Percentiles rank a stretch among this genome's conserved stretches.
Conservation (phyloP, 2,113 vertebrate species). For the Orcinus orca region DNA sequence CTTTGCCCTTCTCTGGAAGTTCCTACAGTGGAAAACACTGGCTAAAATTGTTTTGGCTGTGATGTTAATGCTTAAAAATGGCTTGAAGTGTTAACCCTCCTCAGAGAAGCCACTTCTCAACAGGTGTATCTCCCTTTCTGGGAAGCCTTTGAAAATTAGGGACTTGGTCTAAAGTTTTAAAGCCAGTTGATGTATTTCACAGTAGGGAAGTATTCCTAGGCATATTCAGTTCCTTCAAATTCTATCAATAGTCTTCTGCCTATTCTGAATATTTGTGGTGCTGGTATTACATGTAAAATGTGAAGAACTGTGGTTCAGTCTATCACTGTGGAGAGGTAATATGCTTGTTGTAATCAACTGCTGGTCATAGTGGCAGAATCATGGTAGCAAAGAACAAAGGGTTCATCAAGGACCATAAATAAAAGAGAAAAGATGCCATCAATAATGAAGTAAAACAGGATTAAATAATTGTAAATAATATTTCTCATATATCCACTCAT, state of each 20-base stretch:
- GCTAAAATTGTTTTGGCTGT: neutral
- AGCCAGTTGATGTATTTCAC: neutral
- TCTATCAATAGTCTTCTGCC: neutral
- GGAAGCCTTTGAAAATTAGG: neutral
- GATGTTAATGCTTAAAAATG: neutral
- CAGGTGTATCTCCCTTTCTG: neutral
- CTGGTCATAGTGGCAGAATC: neutral
- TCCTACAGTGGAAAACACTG: neutral
- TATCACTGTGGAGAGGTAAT: neutral
- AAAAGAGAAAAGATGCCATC: neutral
- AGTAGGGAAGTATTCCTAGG: neutral
- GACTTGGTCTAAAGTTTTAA: neutral
- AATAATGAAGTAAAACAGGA: neutral
- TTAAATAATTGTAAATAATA: neutral
- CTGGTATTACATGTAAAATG: neutral
- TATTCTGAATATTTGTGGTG: neutral
- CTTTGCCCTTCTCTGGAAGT: neutral
- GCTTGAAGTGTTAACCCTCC: neutral
- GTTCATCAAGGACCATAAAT: neutral
- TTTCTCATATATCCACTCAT: neutral
- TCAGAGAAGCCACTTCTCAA: neutral
- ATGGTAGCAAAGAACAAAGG: neutral
- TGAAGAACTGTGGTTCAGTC: neutral
- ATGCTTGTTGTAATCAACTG: neutral
- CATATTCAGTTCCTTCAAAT: neutral